Conservation (phyloP, 23 tunicate species). For the Ciona savignyi region DNA sequence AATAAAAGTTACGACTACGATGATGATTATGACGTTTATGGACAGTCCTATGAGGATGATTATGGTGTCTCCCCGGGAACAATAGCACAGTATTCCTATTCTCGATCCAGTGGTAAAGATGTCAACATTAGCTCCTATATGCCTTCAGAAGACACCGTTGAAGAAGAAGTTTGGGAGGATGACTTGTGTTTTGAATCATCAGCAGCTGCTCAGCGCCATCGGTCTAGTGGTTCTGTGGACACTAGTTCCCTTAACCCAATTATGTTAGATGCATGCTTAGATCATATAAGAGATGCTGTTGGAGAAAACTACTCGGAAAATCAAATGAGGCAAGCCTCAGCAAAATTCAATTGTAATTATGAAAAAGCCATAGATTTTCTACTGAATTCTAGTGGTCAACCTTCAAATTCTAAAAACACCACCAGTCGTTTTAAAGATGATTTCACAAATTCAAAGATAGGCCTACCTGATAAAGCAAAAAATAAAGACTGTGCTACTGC, state of each 20-base stretch:
- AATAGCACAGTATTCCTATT: slow-evolving; percentile 56
- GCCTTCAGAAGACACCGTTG: slow-evolving; percentile 67
- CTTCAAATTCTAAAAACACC: no score
- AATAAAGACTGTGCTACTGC: no score
- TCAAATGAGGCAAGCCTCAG: slow-evolving; percentile 35
- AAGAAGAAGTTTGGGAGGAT: slow-evolving; percentile 37
- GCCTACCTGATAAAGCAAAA: no score
- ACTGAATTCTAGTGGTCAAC: no score
- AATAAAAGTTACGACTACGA: slow-evolving; percentile 59
- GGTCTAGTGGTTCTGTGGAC: background rate
- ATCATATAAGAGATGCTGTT: slow-evolving; percentile 44
- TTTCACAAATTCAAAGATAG: no score
- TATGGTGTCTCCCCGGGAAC: slow-evolving; percentile 89
- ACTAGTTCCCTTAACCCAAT: background rate
- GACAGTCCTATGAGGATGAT: slow-evolving; percentile 84
- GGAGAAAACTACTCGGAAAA: slow-evolving; percentile 51
- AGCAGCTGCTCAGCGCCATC: background rate
- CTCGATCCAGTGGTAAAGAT: slow-evolving; percentile 37
- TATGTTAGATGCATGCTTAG: slow-evolving; percentile 7
- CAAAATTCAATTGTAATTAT: slow-evolving; percentile 28
- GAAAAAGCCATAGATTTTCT: slow-evolving; percentile 62
- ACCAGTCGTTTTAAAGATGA: no score
- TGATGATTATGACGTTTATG: slow-evolving; percentile 75
- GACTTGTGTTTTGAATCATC: slow-evolving; percentile 5
- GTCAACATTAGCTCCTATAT: slow-evolving; percentile 55